phyloP scores from a whole-genome alignment of 2,113 vertebrate species.

The Sceloporus tristichus region DNA sequence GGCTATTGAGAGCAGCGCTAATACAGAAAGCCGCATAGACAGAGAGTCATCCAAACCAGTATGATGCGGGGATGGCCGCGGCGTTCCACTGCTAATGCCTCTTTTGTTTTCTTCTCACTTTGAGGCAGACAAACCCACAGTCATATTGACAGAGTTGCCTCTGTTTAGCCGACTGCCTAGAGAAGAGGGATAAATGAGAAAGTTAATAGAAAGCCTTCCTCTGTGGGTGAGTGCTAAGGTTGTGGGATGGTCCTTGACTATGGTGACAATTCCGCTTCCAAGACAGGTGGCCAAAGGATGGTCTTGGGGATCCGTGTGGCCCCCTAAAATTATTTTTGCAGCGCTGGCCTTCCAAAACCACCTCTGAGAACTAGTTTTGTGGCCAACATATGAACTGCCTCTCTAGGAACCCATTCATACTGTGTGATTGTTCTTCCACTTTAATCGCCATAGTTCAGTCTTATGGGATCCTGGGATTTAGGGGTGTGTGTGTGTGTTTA shows the following conservation, averaged over 20 bases:
- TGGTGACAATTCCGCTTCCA: background rate
- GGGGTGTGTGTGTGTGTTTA: too few relatives aligned
- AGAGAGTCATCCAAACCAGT: conserved; percentile 76
- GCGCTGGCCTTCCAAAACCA: background rate
- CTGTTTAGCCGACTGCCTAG: conserved; percentile 71
- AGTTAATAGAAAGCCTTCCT: conserved; percentile 38
- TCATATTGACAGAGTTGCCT: conserved; percentile 72
- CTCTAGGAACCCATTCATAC: too few relatives aligned
- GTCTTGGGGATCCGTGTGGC: too few relatives aligned
- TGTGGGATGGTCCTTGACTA: background rate
- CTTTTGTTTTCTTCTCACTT: conserved; percentile 81
- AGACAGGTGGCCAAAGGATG: background rate
- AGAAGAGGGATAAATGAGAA: conserved; percentile 39
- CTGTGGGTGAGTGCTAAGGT: background rate
- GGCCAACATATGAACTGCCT: background rate
- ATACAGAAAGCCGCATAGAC: conserved; percentile 73
- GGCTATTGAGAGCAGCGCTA: conserved; percentile 78
- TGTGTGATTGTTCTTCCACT: too few relatives aligned
- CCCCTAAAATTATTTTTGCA: too few relatives aligned
- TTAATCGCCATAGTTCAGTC: too few relatives aligned
- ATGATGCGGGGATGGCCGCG: conserved; percentile 76
- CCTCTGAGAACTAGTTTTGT: background rate
- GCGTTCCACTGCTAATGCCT: conserved; percentile 74
- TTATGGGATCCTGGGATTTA: too few relatives aligned
- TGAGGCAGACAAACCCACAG: conserved; percentile 70